These are phyloP conservation scores for Sympetrum striolatum DNA, from an alignment of 2,888 invertebrate genomes.

Conservation along the genomic window DNA sequence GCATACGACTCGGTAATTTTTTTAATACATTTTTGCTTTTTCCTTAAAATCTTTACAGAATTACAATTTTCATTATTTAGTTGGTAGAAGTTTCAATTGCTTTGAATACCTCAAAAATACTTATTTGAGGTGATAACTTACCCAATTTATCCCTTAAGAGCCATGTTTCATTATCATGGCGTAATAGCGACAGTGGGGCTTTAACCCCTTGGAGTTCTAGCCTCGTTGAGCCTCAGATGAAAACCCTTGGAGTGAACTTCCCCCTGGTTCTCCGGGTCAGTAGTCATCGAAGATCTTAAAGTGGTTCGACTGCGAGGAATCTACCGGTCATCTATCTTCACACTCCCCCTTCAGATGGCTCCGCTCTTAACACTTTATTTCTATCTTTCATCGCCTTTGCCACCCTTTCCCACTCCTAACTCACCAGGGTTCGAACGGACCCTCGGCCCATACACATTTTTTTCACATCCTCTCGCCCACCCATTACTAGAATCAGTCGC, in stretches of 20 bases:
- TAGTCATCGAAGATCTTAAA: conserved; percentile 21
- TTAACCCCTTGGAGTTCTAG: too few relatives aligned
- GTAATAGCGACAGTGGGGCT: too few relatives aligned
- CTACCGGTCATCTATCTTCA: background rate
- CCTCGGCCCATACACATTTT: background rate
- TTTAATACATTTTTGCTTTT: too few relatives aligned
- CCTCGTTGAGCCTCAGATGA: background rate
- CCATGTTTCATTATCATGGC: too few relatives aligned
- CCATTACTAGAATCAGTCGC: background rate
- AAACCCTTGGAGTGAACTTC: background rate
- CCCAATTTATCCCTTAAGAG: too few relatives aligned
- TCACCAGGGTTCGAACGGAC: background rate
- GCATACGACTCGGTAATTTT: too few relatives aligned
- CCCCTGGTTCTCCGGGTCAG: conserved; percentile 3
- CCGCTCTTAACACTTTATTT: conserved; percentile 4
- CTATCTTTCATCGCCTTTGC: background rate
- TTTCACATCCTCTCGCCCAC: background rate
- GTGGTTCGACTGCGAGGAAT: conserved; percentile 27
- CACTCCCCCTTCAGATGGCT: background rate
- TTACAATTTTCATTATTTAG: too few relatives aligned
- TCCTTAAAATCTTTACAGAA: too few relatives aligned
- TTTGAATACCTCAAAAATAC: too few relatives aligned
- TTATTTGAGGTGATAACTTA: too few relatives aligned
- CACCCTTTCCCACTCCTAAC: background rate
- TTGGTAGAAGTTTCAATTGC: too few relatives aligned